phyloP scores from a whole-genome alignment of 2,113 vertebrate genomes.

The Neolamprologus sp. region DNA sequence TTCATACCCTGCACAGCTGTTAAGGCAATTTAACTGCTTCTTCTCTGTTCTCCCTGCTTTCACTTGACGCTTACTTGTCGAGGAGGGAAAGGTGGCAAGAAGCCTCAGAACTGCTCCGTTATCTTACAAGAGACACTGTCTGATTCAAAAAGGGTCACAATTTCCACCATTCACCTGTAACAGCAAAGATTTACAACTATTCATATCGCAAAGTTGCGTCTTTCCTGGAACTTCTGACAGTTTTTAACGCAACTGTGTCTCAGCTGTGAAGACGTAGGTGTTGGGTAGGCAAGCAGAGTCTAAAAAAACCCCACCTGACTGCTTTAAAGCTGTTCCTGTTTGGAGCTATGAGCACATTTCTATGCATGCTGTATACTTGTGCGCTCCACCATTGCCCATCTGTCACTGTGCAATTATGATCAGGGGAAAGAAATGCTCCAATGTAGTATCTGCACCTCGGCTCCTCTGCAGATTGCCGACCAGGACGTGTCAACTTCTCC shows the following conservation, averaged over 20 bases:
- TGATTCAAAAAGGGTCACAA: conserved; percentile 29
- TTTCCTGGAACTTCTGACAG: not conserved
- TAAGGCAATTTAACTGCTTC: conserved; percentile 67
- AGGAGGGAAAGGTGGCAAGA: conserved; percentile 31
- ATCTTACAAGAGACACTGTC: not conserved
- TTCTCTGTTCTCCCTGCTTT: conserved; percentile 15
- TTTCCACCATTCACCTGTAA: conserved; percentile 23
- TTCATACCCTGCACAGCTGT: conserved; percentile 73
- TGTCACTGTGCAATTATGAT: conserved; percentile 54
- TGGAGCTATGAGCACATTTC: conserved; percentile 42
- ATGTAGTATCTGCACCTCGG: conserved; percentile 24
- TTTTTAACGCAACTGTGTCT: not conserved
- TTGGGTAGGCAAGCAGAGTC: not conserved
- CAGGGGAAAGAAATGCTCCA: conserved; percentile 18
- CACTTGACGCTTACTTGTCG: conserved; percentile 25
- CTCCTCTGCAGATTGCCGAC: conserved; percentile 23
- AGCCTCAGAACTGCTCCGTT: conserved; percentile 26
- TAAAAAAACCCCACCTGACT: not conserved
- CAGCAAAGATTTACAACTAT: not conserved
- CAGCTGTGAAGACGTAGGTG: not conserved
- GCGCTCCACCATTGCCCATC: conserved; percentile 45
- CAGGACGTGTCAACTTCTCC: conserved; percentile 35
- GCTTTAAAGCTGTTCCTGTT: conserved; percentile 17
- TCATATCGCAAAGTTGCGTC: not conserved
- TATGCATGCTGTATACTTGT: conserved; percentile 29